These are phyloP conservation scores for Pituophis catenifer DNA, from an alignment of 2,113 vertebrate genomes.

Conservation along the genomic window DNA sequence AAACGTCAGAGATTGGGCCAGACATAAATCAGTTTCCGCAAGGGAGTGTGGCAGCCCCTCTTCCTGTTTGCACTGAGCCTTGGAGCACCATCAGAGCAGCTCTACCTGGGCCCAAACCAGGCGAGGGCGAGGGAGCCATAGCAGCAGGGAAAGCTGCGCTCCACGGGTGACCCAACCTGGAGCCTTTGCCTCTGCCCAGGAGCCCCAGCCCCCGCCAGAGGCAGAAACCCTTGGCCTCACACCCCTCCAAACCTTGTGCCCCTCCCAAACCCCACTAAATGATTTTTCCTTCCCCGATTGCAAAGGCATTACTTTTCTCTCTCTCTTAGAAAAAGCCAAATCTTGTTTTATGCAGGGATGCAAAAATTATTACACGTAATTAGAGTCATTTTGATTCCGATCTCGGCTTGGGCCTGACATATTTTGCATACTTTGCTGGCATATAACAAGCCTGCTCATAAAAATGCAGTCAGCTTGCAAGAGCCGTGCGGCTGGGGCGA, in stretches of 20 bases:
- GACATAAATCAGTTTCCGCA: neutral
- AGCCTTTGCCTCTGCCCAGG: slow-evolving; percentile 36
- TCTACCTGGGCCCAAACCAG: neutral
- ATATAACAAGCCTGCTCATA: slow-evolving; percentile 64
- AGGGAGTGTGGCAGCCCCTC: too few species aligned
- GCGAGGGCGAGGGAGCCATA: neutral
- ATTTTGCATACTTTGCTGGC: slow-evolving; percentile 54
- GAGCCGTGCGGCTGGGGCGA: slow-evolving; percentile 1
- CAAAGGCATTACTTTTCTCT: slow-evolving; percentile 38
- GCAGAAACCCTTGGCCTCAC: slow-evolving; percentile 52
- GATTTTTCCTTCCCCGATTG: slow-evolving; percentile 69
- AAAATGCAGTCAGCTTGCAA: slow-evolving; percentile 64
- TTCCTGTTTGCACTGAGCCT: neutral
- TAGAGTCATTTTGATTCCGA: slow-evolving; percentile 69
- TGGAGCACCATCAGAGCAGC: neutral
- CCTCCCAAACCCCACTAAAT: slow-evolving; percentile 54
- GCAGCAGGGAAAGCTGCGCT: neutral
- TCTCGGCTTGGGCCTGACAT: slow-evolving; percentile 69
- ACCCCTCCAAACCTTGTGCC: slow-evolving; percentile 40
- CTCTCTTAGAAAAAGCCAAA: slow-evolving; percentile 16
- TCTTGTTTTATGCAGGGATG: slow-evolving; percentile 70
- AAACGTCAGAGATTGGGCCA: neutral
- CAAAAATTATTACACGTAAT: slow-evolving; percentile 75
- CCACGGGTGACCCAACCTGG: neutral
- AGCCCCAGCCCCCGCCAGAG: slow-evolving; percentile 22